phyloP scores from a whole-genome alignment of 2,888 invertebrate species.

The Meloe dianella region DNA sequence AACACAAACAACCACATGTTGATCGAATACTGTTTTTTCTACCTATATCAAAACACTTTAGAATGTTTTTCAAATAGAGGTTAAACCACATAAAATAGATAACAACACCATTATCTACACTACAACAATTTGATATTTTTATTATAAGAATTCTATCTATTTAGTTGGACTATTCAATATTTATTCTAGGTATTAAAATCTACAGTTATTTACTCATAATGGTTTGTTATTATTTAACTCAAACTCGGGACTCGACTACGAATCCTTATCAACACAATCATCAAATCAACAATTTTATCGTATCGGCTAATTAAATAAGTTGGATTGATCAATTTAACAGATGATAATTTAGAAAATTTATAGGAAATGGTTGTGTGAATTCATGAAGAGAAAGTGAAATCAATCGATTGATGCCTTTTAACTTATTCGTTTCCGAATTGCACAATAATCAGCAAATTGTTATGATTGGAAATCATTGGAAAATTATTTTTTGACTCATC shows the following conservation, averaged over 20 bases:
- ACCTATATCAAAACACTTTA: not conserved
- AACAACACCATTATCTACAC: not conserved
- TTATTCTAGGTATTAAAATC: not conserved
- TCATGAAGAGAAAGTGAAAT: too few relatives aligned
- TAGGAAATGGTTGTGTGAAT: too few relatives aligned
- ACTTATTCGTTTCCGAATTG: too few relatives aligned
- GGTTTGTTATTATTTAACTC: not conserved
- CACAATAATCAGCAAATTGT: too few relatives aligned
- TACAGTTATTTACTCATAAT: not conserved
- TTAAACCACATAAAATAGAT: conserved; percentile 4
- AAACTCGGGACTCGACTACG: not conserved
- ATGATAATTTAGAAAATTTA: too few relatives aligned
- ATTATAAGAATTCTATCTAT: not conserved
- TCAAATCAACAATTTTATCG: not conserved
- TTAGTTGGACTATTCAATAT: not conserved
- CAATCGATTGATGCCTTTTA: too few relatives aligned
- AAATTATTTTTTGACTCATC: too few relatives aligned
- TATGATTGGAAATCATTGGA: too few relatives aligned
- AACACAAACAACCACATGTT: conserved; percentile 8
- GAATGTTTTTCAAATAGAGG: not conserved
- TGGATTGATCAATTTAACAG: not conserved
- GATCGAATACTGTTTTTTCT: conserved; percentile 1
- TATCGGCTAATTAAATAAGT: too few relatives aligned
- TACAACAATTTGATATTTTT: not conserved
- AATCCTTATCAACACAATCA: not conserved